Conservation (phyloP, 2,888 invertebrate species). For the Aspidiotus destructor region DNA sequence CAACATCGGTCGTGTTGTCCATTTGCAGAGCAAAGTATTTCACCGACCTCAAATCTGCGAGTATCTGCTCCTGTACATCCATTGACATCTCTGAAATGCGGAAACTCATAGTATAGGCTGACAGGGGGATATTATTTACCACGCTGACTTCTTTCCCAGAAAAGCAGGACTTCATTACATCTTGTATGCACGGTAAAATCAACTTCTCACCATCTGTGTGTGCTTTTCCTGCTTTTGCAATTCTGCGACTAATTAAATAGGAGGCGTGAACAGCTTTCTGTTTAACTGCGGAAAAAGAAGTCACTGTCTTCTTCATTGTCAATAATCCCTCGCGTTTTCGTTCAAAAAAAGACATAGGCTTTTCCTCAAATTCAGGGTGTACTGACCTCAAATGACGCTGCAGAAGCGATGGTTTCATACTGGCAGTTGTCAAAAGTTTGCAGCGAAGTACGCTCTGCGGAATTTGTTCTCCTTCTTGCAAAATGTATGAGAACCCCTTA, state of each 20-base stretch:
- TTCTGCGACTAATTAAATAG: too few relatives aligned
- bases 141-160: conserved; percentile 23
- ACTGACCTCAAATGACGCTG: conserved; percentile 35
- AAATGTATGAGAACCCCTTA: too few relatives aligned
- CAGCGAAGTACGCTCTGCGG: conserved; percentile 37
- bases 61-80: background rate
- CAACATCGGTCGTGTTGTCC: conserved; percentile 18
- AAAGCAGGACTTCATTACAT: conserved; percentile 25
- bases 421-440: conserved; percentile 34
- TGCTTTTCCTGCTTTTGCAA: too few relatives aligned
- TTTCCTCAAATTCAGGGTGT: conserved; percentile 34
- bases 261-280: too few relatives aligned
- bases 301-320: too few relatives aligned
- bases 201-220: conserved; percentile 17
- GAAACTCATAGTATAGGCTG: conserved; percentile 21
- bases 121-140: conserved; percentile 26
- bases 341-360: conserved; percentile 23
- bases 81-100: conserved; percentile 20
- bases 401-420: conserved; percentile 38
- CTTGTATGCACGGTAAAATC: conserved; percentile 20
- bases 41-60: conserved; percentile 2
- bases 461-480: too few relatives aligned
- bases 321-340: conserved; percentile 20
- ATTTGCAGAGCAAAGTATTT: conserved; percentile 21
- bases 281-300: too few relatives aligned